Evolutionary conservation across 2,113 vertebrate genomes (phyloP).

Genomic region (Pelodiscus sinensis): DNA sequence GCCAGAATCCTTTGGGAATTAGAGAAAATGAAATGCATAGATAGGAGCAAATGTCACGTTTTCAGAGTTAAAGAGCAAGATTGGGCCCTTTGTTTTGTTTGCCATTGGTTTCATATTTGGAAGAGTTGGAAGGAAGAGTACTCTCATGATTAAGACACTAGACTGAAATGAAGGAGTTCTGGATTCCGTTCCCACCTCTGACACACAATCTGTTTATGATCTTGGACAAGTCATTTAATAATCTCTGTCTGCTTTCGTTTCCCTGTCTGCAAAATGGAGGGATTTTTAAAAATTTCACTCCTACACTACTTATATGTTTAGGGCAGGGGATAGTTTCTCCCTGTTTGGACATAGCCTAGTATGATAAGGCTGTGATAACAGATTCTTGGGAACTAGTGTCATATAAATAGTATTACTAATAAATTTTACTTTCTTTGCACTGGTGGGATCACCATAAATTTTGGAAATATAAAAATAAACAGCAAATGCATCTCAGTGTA

Average conservation of each 20-base stretch:
- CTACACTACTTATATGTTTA: not conserved
- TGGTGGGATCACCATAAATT: not conserved
- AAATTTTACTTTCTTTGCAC: constrained; percentile 20
- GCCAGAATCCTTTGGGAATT: not conserved
- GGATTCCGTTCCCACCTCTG: rapidly evolving
- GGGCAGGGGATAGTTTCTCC: not conserved
- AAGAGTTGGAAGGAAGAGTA: not conserved
- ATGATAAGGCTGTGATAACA: not conserved
- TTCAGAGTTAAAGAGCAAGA: rapidly evolving
- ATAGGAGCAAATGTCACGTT: not conserved
- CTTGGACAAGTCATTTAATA: not conserved
- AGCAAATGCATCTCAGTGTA: not conserved
- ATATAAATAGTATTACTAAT: constrained; percentile 30
- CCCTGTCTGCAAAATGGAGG: not conserved
- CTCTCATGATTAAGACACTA: not conserved
- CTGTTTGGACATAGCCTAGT: not conserved
- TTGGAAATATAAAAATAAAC: not conserved
- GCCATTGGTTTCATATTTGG: not conserved
- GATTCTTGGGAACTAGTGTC: not conserved
- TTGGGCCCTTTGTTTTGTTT: not conserved
- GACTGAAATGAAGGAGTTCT: not conserved
- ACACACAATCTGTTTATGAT: not conserved
- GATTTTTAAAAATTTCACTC: not conserved
- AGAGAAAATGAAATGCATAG: not conserved
- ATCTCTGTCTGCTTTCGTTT: not conserved